A percentile compares a stretch with the other conserved stretches of the same genome.
Evolutionary conservation across 2,888 invertebrate genomes (phyloP).

Genomic region (Cremastobaeus sp.): DNA sequence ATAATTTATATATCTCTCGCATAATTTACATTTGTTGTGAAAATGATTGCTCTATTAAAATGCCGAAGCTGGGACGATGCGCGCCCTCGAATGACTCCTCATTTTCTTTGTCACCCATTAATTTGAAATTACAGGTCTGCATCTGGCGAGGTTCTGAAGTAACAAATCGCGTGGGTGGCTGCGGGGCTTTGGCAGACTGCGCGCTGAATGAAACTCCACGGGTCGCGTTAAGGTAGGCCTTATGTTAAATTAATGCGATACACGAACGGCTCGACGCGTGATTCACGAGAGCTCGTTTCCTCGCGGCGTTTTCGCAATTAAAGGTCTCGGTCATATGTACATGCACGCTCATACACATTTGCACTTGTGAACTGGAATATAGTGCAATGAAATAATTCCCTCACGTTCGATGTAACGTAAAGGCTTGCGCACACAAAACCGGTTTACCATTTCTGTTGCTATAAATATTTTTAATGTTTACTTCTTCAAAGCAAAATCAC

Average conservation of each 20-base stretch:
- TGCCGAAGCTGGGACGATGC: constrained; percentile 42
- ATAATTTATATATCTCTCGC: constrained; percentile 43
- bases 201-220: constrained; percentile 54
- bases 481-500: constrained; percentile 79
- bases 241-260: constrained; percentile 61
- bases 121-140: constrained; percentile 59
- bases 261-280: constrained; percentile 58
- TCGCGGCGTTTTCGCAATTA: constrained; percentile 60
- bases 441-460: constrained; percentile 69
- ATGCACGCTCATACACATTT: constrained; percentile 43
- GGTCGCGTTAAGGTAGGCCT: constrained; percentile 59
- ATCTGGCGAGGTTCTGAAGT: constrained; percentile 53
- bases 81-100: constrained; percentile 54
- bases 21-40: constrained; percentile 53
- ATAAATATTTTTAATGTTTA: constrained; percentile 78
- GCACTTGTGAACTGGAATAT: constrained; percentile 49
- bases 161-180: constrained; percentile 61
- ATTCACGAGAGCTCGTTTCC: constrained; percentile 60
- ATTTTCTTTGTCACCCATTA: constrained; percentile 61
- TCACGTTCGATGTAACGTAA: constrained; percentile 56
- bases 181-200: constrained; percentile 51
- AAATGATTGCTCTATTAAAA: constrained; percentile 59
- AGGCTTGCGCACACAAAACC: constrained; percentile 60
- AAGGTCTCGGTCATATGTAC: constrained; percentile 62
- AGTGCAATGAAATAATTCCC: constrained; percentile 63